Conservation (phyloP, 2,113 vertebrate genomes). For the Danionella cerebrum region DNA sequence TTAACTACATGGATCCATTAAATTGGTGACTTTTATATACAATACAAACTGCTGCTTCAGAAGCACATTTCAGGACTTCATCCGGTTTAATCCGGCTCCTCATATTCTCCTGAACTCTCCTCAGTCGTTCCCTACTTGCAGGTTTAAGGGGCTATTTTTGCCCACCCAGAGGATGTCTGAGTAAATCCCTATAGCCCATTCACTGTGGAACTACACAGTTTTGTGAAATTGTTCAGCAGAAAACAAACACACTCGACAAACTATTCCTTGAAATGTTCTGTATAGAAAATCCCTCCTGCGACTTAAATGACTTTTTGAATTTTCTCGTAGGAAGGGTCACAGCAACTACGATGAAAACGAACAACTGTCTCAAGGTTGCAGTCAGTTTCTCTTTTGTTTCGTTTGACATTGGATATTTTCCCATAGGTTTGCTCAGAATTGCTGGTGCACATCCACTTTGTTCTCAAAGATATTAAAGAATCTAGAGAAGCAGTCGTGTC, state of each 20-base stretch:
- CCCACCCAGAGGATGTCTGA: neutral
- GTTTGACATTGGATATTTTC: neutral
- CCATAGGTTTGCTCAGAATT: neutral
- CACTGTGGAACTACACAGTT: neutral
- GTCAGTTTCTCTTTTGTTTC: neutral
- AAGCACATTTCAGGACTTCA: neutral
- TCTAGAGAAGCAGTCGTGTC: slow-evolving; percentile 1
- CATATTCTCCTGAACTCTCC: neutral
- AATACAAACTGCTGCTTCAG: neutral
- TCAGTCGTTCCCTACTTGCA: neutral
- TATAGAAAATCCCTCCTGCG: neutral
- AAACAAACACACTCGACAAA: neutral
- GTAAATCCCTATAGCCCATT: slow-evolving; percentile 16
- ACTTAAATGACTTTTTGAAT: neutral
- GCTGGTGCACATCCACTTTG: neutral
- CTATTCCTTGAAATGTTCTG: neutral
- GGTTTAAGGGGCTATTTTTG: slow-evolving; percentile 17
- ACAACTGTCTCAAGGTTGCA: neutral
- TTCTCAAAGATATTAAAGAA: neutral
- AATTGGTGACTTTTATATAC: no score
- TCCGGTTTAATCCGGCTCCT: slow-evolving; percentile 1
- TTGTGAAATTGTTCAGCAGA: neutral
- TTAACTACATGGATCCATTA: no score
- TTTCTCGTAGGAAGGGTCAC: neutral
- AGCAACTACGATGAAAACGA: neutral